These are phyloP conservation scores for Coregonus sp. DNA, from an alignment of 2,797 vertebrate species.

Conservation along the genomic window DNA sequence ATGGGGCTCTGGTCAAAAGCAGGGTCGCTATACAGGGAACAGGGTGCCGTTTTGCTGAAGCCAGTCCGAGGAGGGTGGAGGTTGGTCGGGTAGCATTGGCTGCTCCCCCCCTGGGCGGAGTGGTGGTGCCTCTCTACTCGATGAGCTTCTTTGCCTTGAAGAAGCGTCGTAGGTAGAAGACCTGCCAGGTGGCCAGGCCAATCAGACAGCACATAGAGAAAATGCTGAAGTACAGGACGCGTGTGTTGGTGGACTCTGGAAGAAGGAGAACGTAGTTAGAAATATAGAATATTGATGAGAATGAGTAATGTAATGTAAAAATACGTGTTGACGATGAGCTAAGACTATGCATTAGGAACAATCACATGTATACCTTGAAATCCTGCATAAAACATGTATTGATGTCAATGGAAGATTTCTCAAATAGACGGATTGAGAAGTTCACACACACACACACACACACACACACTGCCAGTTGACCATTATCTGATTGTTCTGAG, in stretches of 20 bases:
- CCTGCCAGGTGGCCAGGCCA: conserved; percentile 98
- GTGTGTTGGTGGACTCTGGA: conserved; percentile 95
- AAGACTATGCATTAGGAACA: no score
- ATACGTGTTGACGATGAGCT: no score
- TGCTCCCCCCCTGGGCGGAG: conserved; percentile 48
- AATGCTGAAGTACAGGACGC: conserved; percentile 98
- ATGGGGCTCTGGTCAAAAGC: conserved; percentile 33
- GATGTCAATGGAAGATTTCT: no score
- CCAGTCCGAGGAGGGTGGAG: conserved; percentile 68
- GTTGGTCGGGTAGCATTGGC: conserved; percentile 57
- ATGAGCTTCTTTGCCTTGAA: conserved; percentile 99
- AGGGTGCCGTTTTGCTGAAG: conserved; percentile 48
- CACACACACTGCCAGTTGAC: not conserved
- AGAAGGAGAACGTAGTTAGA: conserved; percentile 29
- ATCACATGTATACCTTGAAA: no score
- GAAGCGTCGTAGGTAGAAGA: conserved; percentile 97
- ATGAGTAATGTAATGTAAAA: not conserved
- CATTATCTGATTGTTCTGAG: no score
- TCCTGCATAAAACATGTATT: no score
- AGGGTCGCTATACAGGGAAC: not conserved
- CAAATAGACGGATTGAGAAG: no score
- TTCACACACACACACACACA: no score
- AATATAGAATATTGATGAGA: conserved; percentile 49
- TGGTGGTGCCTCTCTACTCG: conserved; percentile 79
- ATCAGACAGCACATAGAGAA: conserved; percentile 99